These are phyloP conservation scores for Tethea ocularis DNA, from an alignment of 2,888 invertebrate species.

Conservation along the genomic window DNA sequence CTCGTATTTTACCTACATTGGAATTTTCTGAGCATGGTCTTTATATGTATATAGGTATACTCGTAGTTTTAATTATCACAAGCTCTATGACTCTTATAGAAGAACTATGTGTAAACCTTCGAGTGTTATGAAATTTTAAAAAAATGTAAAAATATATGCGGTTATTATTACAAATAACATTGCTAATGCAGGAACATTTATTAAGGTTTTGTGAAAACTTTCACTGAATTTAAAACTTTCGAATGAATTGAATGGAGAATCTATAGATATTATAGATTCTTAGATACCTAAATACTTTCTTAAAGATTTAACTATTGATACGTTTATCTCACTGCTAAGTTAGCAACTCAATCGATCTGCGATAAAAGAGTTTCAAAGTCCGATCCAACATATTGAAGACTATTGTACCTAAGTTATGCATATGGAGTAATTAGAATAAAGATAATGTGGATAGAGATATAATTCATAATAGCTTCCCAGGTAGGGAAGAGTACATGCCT, in stretches of 20 bases:
- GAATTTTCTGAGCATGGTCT: background rate
- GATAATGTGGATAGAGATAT: background rate
- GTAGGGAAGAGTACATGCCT: slow-evolving; percentile 13
- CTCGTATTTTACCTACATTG: background rate
- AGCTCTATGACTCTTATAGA: background rate
- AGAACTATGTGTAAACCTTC: background rate
- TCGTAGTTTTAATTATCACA: background rate
- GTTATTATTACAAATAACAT: too few species aligned
- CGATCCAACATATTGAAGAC: background rate
- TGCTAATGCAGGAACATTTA: too few species aligned
- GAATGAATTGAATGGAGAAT: too few species aligned
- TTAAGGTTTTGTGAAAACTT: too few species aligned
- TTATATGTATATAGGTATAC: background rate
- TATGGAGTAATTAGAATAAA: background rate
- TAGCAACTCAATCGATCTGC: background rate
- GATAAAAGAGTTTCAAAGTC: background rate
- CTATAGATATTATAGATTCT: too few species aligned
- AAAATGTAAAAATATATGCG: background rate
- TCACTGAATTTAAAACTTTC: too few species aligned
- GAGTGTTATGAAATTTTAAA: slow-evolving; percentile 4
- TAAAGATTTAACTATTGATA: too few species aligned
- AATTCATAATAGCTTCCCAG: background rate
- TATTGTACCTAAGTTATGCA: background rate
- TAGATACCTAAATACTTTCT: too few species aligned
- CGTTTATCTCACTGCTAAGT: too few species aligned